These are phyloP conservation scores for Syngnathus scovelli DNA, from an alignment of 2,113 vertebrate species.

Conservation along the genomic window DNA sequence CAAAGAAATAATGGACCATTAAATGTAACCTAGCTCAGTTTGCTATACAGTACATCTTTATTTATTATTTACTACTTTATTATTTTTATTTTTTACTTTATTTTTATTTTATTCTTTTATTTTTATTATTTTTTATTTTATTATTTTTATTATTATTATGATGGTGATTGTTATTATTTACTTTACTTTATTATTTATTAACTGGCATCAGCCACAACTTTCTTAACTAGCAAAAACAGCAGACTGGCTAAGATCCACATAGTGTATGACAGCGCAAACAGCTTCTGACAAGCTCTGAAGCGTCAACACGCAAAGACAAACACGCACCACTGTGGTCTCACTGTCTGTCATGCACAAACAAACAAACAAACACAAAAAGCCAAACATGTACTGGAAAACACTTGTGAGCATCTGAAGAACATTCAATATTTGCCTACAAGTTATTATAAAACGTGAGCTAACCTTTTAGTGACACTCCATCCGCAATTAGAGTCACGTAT, in stretches of 20 bases:
- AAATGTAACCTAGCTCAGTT: neutral
- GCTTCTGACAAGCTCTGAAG: slow-evolving; percentile 50
- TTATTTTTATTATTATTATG: too few relatives aligned
- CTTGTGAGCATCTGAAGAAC: neutral
- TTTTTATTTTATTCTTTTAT: too few relatives aligned
- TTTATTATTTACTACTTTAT: too few relatives aligned
- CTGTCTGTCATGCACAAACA: slow-evolving; percentile 14
- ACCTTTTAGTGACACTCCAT: slow-evolving; percentile 5
- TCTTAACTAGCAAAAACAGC: slow-evolving; percentile 12
- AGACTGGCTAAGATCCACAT: slow-evolving; percentile 26
- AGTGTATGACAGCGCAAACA: slow-evolving; percentile 52
- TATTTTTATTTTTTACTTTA: too few relatives aligned
- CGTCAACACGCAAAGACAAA: slow-evolving; percentile 24
- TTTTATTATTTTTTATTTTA: too few relatives aligned
- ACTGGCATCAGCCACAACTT: neutral
- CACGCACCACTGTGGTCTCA: slow-evolving; percentile 23
- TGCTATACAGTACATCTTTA: neutral
- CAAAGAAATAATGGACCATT: slow-evolving; percentile 26
- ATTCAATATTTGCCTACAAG: slow-evolving; percentile 7
- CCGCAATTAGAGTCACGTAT: slow-evolving; percentile 16
- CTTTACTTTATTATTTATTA: too few relatives aligned
- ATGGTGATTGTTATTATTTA: too few relatives aligned
- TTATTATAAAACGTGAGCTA: slow-evolving; percentile 21
- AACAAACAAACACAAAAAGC: slow-evolving; percentile 12
- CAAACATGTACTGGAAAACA: slow-evolving; percentile 10